Base-by-base conservation (phyloP, 2,888 invertebrate genomes). In the Lycia hirtaria region DNA sequence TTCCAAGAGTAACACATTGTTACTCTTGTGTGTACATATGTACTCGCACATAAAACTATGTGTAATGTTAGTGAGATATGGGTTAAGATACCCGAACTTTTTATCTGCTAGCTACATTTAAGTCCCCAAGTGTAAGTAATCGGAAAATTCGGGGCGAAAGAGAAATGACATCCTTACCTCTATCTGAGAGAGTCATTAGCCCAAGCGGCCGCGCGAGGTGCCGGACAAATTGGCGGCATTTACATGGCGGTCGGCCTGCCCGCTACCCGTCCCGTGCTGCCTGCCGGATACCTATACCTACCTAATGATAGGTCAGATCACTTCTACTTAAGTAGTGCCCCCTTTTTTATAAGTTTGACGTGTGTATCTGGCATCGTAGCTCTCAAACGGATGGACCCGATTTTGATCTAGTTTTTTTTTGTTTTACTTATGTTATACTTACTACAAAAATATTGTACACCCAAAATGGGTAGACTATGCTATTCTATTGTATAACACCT, bases 191-290 rank as follows among this genome's bases (percentile, higher is more conserved):
- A 69, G 68, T 76, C 78, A 81, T 81, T 81, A 81, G 74, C 72
- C 74, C 69, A 72, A 72, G 73, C 62, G 69, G 57, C 61, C 67
- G 69, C 47, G 68, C 65, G 50, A 76, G 64, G 68, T 64, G 62
- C 49, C 57, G 68, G 71, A 81, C 78, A 81, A 81, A 81, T 81
- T 69, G 80, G 59, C 71, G 68, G 75, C 76, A 80, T 79, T 80
- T 78, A 75, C 80, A 74, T 70, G 62, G 75, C 68, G 76, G 77
- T 72, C 72, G 64, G 70, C 57, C 64, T 28, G 1, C 3, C 65
- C 74, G 71, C 71, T 63, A 65, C 65, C 67, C 62, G 68, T 56
- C 57, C 76, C 78, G 80, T 80, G 73, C 72, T n/a, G n/a, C n/a
- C n/a, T n/a, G n/a, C n/a, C n/a, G n/a, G n/a, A n/a, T n/a, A 67